A percentile compares a stretch with the other conserved stretches of the same genome.
Conservation (phyloP, 2,888 invertebrate species). For the Teleiodes luculella region DNA sequence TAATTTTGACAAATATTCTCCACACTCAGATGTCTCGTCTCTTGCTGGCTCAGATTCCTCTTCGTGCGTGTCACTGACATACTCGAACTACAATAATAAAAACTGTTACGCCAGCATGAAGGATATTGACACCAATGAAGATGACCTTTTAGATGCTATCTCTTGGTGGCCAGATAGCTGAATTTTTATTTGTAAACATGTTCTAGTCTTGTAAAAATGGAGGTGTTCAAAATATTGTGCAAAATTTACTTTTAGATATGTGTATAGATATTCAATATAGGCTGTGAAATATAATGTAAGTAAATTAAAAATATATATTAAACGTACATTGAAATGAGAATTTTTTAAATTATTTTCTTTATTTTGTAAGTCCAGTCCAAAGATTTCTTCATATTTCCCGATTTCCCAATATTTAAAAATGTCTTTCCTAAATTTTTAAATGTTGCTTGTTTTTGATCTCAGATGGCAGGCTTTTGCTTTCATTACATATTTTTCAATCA, state of each 20-base stretch:
- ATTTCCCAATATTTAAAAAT: no score
- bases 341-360: no score
- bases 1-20: constrained; percentile 54
- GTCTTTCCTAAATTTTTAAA: no score
- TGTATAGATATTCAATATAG: background rate
- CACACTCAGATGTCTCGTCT: constrained; percentile 78
- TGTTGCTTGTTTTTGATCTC: no score
- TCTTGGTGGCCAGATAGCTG: constrained; percentile 87
- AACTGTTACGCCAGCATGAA: constrained; percentile 48
- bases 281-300: constrained; percentile 8
- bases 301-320: background rate
- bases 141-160: constrained; percentile 89
- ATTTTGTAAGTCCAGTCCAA: no score
- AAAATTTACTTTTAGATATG: background rate
- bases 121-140: constrained; percentile 84
- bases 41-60: constrained; percentile 85
- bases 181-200: constrained; percentile 13
- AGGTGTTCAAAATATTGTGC: background rate
- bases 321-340: no score
- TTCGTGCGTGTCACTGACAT: constrained; percentile 70
- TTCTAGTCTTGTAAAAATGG: constrained; percentile 44
- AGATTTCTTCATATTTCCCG: no score
- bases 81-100: constrained; percentile 39
- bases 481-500: background rate
- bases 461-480: no score